Conservation (phyloP, 2,797 vertebrate genomes). For the Myotis vivesi region DNA sequence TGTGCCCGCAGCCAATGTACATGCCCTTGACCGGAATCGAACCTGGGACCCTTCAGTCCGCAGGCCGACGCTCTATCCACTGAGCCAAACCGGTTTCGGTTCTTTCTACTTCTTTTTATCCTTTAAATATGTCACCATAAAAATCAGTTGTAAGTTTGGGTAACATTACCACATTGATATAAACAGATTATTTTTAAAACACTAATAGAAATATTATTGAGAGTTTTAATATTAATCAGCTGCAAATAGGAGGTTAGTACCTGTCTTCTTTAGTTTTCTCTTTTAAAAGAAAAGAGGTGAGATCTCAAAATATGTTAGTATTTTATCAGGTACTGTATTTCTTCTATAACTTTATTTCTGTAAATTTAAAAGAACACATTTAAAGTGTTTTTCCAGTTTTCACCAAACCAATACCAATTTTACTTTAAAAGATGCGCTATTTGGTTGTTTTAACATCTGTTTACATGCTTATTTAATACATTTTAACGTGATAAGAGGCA, state of each 20-base stretch:
- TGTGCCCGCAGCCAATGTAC: too few relatives aligned
- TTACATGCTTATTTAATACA: conserved; percentile 32
- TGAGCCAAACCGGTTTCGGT: too few relatives aligned
- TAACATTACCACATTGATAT: background rate
- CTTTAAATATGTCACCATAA: conserved; percentile 35
- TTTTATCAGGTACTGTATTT: conserved; percentile 31
- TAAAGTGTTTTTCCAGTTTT: conserved; percentile 1
- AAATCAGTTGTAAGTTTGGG: conserved; percentile 55
- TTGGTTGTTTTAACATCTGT: conserved; percentile 5
- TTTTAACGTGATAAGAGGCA: conserved; percentile 56
- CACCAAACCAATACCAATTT: background rate
- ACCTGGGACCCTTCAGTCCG: too few relatives aligned
- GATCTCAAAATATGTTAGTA: conserved; percentile 28
- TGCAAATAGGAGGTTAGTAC: conserved; percentile 12
- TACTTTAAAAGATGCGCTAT: background rate
- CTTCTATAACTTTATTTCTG: background rate
- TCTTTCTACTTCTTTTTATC: background rate
- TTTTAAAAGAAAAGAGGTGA: background rate
- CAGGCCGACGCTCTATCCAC: too few relatives aligned
- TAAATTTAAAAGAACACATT: conserved; percentile 32
- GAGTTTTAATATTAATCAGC: conserved; percentile 36
- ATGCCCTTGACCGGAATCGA: too few relatives aligned
- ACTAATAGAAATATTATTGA: background rate
- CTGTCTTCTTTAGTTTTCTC: background rate
- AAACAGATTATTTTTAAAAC: conserved; percentile 35